Percentiles rank a stretch among this genome's conserved stretches.
phyloP scores from a whole-genome alignment of 2,888 invertebrate genomes.

The Tenthredo amoena region DNA sequence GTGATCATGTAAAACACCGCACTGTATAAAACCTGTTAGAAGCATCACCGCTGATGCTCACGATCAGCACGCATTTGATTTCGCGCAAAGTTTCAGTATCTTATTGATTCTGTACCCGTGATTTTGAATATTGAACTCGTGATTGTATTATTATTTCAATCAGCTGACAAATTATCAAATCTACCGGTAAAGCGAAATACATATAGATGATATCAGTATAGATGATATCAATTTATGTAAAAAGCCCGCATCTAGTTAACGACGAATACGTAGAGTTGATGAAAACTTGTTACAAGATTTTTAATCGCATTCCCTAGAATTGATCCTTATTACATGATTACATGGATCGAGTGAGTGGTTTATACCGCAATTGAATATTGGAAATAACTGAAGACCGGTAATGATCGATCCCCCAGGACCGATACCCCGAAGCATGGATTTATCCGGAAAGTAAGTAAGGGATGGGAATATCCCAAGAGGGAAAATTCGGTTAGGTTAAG shows the following conservation, averaged over 20 bases:
- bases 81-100: background rate
- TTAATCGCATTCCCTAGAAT: background rate
- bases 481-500: slow-evolving; percentile 38
- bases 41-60: background rate
- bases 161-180: background rate
- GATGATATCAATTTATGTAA: background rate
- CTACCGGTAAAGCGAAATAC: background rate
- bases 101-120: background rate
- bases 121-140: background rate
- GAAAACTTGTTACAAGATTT: background rate
- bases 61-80: background rate
- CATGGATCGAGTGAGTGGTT: background rate
- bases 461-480: background rate
- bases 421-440: slow-evolving; percentile 22
- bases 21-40: background rate
- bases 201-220: background rate
- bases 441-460: slow-evolving; percentile 21
- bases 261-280: too few relatives aligned
- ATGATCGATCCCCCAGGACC: slow-evolving; percentile 22
- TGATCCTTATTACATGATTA: background rate
- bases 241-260: background rate
- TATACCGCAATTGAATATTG: slow-evolving; percentile 21
- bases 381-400: background rate
- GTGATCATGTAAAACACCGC: background rate
- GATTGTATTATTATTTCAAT: background rate